Evolutionary conservation across 2,113 vertebrate genomes (phyloP).

Genomic region (Xiphias gladius): DNA sequence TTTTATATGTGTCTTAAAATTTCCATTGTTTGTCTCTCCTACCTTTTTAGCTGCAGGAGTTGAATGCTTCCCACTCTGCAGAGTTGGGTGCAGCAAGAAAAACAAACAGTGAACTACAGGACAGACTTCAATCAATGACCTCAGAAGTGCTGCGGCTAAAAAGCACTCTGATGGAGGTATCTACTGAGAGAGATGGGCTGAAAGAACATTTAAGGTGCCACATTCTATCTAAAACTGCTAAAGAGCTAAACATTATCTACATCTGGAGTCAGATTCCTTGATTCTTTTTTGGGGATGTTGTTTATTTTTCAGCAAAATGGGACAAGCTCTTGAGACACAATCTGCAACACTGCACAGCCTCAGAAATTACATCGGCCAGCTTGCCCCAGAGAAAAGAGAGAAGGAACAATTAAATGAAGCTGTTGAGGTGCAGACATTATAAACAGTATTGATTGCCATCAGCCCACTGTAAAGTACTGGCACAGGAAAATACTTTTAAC

Average conservation of each 20-base stretch:
- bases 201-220: constrained; percentile 81
- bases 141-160: constrained; percentile 78
- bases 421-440: constrained; percentile 76
- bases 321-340: constrained; percentile 79
- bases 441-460: constrained; percentile 62
- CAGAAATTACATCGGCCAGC: constrained; percentile 84
- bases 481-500: constrained; percentile 15
- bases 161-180: constrained; percentile 64
- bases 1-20: constrained; percentile 24
- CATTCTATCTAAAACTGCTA: constrained; percentile 33
- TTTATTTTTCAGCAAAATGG: constrained; percentile 78
- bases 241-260: constrained; percentile 13
- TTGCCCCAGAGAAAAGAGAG: constrained; percentile 77
- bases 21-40: constrained; percentile 20
- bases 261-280: constrained; percentile 42
- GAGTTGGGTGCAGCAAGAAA: constrained; percentile 64
- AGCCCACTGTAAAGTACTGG: constrained; percentile 56
- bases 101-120: constrained; percentile 71
- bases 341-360: constrained; percentile 82
- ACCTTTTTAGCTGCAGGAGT: constrained; percentile 67
- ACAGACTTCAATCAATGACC: constrained; percentile 64
- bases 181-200: constrained; percentile 78
- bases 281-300: constrained; percentile 29
- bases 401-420: constrained; percentile 74
- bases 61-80: constrained; percentile 62